Evolutionary conservation across 2,797 vertebrate species (phyloP), one percentile per base, ranked within the genome.

Genomic region (Simalia tracyae): DNA sequence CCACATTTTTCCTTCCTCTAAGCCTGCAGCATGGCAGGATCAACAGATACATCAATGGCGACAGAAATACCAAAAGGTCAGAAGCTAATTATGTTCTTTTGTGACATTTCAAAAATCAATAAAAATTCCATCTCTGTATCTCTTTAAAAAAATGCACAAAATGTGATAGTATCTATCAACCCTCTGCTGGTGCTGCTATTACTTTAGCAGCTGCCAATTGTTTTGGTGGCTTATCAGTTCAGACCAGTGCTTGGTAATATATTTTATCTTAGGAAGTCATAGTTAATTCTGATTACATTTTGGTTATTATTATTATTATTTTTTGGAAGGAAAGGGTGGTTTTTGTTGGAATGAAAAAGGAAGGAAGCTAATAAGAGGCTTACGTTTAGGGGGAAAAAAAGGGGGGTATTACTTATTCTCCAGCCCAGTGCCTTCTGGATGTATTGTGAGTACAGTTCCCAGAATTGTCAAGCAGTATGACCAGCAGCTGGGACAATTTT

Each of bases 51-150:
- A 96, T 92, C 97, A 98, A 88, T 98, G 98, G 98, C 98, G 98
- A 98, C 98, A 97, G 90, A 98, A 98, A 91, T 99, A 99, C 90
- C 98, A 98, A 89, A 98, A 99, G 98, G 99, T 98, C 91, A 96
- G 95, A 56, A 92, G 61, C 89, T 85, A 0, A 59, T 14, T 90
- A n/a, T 90, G 0, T 54, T 56, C 28, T 31, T 8, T 36, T 5
- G 0, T 88, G 64, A 17, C 5, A 0, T 84, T 81, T 95, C 85
- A 66, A 88, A 94, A 91, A 91, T 87, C 24, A 1, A 0, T 72
- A 0, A 85, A 15, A 91, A 8, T 86, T 91, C 86, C 4, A 5
- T 90, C 28, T 64, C 2, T 26, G 85, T 5, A 0, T 85, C 61
- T 88, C 14, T 2, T 87, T 90, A 86, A 10, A 1, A 90, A 17